A percentile compares a stretch with the other conserved stretches of the same genome.
Evolutionary conservation across 1,140 invertebrate genomes (phyloP).

Genomic region (Thalassaphorura encarpata): DNA sequence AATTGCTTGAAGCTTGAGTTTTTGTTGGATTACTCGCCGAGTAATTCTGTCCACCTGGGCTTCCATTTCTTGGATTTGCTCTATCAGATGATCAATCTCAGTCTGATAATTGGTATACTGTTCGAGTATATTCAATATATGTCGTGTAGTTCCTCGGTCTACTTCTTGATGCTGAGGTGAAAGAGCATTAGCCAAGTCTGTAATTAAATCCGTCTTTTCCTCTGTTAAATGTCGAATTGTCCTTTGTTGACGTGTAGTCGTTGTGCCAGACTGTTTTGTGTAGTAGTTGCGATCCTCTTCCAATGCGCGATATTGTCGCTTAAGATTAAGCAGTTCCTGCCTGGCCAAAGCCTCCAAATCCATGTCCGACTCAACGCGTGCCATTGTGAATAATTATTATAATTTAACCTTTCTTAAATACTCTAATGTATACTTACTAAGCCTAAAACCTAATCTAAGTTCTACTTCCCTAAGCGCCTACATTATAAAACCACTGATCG

Average conservation of each 20-base stretch:
- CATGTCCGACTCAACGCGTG: neutral
- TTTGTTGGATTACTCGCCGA: conserved; percentile 18
- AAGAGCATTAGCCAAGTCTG: conserved; percentile 16
- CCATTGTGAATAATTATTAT: too few species aligned
- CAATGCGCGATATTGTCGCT: conserved; percentile 17
- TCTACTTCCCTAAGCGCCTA: too few species aligned
- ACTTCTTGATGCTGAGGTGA: neutral
- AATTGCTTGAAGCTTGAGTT: conserved; percentile 23
- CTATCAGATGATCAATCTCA: conserved; percentile 10
- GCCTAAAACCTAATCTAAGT: too few species aligned
- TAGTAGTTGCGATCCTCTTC: conserved; percentile 6
- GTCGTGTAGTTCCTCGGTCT: conserved; percentile 14
- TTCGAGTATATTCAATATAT: conserved; percentile 11
- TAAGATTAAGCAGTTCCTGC: conserved; percentile 13
- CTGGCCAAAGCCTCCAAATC: conserved; percentile 7
- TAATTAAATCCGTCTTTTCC: conserved; percentile 21
- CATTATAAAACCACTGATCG: too few species aligned
- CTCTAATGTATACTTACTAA: too few species aligned
- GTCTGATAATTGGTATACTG: conserved; percentile 12
- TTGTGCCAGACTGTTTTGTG: conserved; percentile 8
- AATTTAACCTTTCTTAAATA: too few species aligned
- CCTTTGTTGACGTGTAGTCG: neutral
- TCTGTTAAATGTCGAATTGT: neutral
- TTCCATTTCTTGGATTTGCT: conserved; percentile 25
- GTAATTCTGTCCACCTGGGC: conserved; percentile 26